Evolutionary conservation across 2,888 invertebrate genomes (phyloP).

Genomic region (Drosophila flavopinicola): DNA sequence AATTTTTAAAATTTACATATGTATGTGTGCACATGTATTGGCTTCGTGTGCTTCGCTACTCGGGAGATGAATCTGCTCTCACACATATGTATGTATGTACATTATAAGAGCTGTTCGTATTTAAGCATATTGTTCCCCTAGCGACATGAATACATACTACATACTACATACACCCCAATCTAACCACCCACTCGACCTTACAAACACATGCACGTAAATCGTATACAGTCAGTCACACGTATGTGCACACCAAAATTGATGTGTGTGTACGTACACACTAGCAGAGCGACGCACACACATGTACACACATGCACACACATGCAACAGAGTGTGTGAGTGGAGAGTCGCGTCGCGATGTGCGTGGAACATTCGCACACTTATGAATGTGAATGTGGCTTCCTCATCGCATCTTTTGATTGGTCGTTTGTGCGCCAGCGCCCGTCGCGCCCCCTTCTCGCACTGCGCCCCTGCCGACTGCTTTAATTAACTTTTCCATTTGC

Average conservation of each 20-base stretch:
- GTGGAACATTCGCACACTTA: conserved; percentile 57
- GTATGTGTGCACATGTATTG: not conserved
- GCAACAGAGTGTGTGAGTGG: conserved; percentile 22
- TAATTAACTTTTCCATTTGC: conserved; percentile 66
- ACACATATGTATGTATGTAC: not conserved
- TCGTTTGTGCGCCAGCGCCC: conserved; percentile 59
- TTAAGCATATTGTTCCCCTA: conserved; percentile 9
- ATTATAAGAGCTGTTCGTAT: conserved; percentile 6
- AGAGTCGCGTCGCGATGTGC: conserved; percentile 36
- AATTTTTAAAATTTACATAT: not conserved
- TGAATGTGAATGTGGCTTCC: conserved; percentile 26
- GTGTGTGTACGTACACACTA: conserved; percentile 1
- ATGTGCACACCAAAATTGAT: conserved; percentile 6
- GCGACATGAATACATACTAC: not conserved
- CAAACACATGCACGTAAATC: conserved; percentile 20
- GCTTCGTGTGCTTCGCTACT: not conserved
- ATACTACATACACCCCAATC: conserved; percentile 3
- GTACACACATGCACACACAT: conserved; percentile 21
- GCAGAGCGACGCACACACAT: conserved; percentile 11
- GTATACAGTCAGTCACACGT: too few relatives aligned
- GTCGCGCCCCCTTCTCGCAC: not conserved
- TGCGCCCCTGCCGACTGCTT: conserved; percentile 30
- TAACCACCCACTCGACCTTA: conserved; percentile 38
- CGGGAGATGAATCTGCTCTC: not conserved
- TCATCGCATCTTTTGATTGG: conserved; percentile 72